Evolutionary conservation across 2,113 vertebrate species (phyloP).

Genomic region (Stomatorhinus ivindoensis): DNA sequence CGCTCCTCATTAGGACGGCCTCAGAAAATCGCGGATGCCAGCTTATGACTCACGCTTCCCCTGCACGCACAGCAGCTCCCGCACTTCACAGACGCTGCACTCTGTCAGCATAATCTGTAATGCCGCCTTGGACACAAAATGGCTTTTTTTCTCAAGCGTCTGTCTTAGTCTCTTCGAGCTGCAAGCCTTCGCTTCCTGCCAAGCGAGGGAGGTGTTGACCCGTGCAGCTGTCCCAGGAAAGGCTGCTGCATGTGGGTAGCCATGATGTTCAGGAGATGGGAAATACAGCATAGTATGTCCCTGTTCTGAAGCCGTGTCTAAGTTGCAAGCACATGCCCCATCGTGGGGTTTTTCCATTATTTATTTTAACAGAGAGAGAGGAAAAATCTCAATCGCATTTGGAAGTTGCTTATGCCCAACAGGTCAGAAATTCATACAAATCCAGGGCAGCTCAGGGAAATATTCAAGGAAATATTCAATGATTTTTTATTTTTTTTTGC

Average conservation of each 20-base stretch:
- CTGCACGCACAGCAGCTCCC: not conserved
- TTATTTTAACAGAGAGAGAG: not conserved
- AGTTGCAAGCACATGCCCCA: not conserved
- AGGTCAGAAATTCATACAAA: not conserved
- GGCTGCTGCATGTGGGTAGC: not conserved
- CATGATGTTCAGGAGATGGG: not conserved
- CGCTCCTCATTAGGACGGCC: not conserved
- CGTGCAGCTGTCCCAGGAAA: not conserved
- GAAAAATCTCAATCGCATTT: not conserved
- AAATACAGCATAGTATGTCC: not conserved
- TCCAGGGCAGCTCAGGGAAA: not conserved
- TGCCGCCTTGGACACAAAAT: not conserved
- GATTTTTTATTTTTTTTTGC: not conserved
- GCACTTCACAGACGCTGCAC: not conserved
- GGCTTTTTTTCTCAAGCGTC: slow-evolving; percentile 11
- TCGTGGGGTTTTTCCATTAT: not conserved
- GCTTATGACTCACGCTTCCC: not conserved
- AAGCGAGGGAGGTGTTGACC: not conserved
- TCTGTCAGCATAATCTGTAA: not conserved
- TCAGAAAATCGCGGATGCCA: not conserved
- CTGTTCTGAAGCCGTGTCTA: not conserved
- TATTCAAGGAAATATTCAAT: not conserved
- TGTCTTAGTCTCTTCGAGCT: not conserved
- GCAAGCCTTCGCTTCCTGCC: not conserved
- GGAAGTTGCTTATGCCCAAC: not conserved